These are phyloP conservation scores for Eueremaeus valkanovi DNA, from an alignment of 2,888 invertebrate species.

Conservation along the genomic window DNA sequence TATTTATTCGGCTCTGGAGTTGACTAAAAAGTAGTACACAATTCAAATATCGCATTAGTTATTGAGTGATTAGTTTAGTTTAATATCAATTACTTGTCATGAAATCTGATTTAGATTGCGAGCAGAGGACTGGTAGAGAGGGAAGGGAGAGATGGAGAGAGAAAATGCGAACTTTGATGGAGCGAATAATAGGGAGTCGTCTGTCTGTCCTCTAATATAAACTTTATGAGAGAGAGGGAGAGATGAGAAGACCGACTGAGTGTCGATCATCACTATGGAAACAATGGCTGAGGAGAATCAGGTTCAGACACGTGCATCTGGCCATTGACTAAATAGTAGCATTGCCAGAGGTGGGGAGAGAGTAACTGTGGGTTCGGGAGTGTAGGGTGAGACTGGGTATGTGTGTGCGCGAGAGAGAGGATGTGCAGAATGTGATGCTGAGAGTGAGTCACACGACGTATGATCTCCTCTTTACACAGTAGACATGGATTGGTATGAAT, in stretches of 20 bases:
- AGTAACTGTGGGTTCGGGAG: background rate
- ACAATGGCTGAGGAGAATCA: background rate
- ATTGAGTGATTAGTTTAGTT: constrained; percentile 18
- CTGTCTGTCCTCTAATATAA: background rate
- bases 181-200: constrained; percentile 4
- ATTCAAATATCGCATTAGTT: background rate
- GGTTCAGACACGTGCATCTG: constrained; percentile 13
- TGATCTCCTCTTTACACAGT: constrained; percentile 17
- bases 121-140: background rate
- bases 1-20: too few relatives aligned
- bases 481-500: background rate
- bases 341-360: too few relatives aligned
- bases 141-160: background rate
- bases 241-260: too few relatives aligned
- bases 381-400: background rate
- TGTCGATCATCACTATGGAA: background rate
- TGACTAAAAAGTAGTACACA: too few relatives aligned
- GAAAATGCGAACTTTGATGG: constrained; percentile 10
- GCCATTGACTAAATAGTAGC: background rate
- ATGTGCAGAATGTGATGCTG: background rate
- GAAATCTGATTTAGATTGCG: constrained; percentile 14
- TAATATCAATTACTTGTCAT: constrained; percentile 34
- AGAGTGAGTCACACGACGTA: constrained; percentile 4
- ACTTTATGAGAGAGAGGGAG: constrained; percentile 7
- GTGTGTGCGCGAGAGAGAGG: constrained; percentile 4